Base-by-base conservation (phyloP, 37 sponge, comb jelly and placozoan species). In the Beroe ovata region DNA sequence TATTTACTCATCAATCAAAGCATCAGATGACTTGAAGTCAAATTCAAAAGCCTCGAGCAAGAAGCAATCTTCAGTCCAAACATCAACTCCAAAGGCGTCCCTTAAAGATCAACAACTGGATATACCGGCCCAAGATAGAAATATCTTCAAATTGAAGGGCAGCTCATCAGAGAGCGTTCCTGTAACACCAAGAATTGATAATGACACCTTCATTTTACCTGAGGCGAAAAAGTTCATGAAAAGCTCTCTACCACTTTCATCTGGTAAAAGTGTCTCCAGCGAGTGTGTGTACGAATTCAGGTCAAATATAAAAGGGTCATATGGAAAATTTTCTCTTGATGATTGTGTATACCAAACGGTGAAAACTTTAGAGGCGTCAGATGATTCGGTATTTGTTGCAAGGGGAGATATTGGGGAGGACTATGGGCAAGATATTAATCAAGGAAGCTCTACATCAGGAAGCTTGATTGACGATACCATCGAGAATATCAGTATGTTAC, bases 381-480 rank as follows among this genome's bases (percentile, higher is more conserved):
- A 77, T 40, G 84, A 77, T 39, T 21, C n/a, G 3, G 84, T 77
- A 19, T 77, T 77, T 39, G 84, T 77, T 2, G 20, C 54, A 22
- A 42, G 84, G 11, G 20, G 23, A 1, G 84, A 39, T 2, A 8
- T 77, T 35, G 84, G 47, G 4, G 36, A 6, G 20, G 84, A 77
- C 2, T 77, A 77, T 77, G 84, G 84, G 11, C 3, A 2, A 23
- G 47, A 40, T 11, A 14, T 8, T 18, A 35, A 42, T 39, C 2
- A 41, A 1, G 41, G 2, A 1, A n/a, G 1, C 25, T 20, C 54
- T 41, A 0, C 54, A 4, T 21, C 54, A 22, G 84, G 54, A 1
- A 77, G 84, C 84, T 8, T 77, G 35, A 23, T 21, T 77, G 84
- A 77, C 41, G 84, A 77, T 20, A 77, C 84, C 1, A 41, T 41